A percentile compares a stretch with the other conserved stretches of the same genome.
Conservation (phyloP, 2,113 vertebrate species). For the Tursiops truncatus region DNA sequence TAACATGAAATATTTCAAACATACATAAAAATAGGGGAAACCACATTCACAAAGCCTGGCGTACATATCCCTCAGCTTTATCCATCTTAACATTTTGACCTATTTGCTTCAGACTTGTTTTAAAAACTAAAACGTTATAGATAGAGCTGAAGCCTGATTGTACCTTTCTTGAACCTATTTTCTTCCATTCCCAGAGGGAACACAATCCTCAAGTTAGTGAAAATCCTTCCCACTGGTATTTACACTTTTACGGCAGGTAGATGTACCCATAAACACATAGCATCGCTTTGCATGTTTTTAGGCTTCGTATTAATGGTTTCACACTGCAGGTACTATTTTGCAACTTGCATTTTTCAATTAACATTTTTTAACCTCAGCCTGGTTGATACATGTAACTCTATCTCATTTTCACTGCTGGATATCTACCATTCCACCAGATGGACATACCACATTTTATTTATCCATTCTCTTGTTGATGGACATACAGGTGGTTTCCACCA, state of each 20-base stretch:
- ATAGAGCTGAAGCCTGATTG: neutral
- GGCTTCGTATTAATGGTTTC: slow-evolving; percentile 11
- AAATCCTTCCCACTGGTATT: neutral
- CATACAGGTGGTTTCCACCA: neutral
- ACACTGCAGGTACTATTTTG: neutral
- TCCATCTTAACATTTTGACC: neutral
- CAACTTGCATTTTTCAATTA: neutral
- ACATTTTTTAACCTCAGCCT: neutral
- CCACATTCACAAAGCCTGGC: neutral
- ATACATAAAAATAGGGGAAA: neutral
- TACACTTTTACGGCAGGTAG: neutral
- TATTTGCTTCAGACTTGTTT: neutral
- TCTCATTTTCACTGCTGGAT: neutral
- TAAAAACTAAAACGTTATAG: neutral
- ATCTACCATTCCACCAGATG: neutral
- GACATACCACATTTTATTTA: neutral
- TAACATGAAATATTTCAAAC: neutral
- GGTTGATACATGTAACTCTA: neutral
- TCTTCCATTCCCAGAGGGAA: neutral
- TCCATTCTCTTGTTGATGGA: neutral
- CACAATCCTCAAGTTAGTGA: neutral
- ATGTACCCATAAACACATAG: neutral
- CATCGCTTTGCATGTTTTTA: neutral
- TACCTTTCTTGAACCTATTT: neutral
- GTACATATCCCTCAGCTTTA: neutral